Evolutionary conservation across 2,113 vertebrate genomes (phyloP), one percentile per base, ranked within the genome.

Genomic region (Onychorhynchus coronatus): DNA sequence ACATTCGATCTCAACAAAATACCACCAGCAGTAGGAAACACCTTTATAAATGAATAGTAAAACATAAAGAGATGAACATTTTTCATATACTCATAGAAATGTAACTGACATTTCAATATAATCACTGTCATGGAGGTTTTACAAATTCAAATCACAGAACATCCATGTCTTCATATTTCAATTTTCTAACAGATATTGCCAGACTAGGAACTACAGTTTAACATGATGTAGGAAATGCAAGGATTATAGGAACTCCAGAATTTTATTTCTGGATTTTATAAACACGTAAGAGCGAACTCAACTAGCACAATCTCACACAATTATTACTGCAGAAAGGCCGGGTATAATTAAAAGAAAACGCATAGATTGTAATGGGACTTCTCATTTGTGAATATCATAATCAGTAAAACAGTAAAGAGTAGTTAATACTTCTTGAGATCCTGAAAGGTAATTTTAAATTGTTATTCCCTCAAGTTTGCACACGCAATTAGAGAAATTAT

Each of bases 291-390:
- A 85, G 42, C 39, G 66, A 94, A 95, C 73, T 95, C 89, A 94
- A 74, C 24, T 59, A 95, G 70, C 42, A 94, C 49, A 87, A 44
- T 78, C 63, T 82, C 96, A 67, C 76, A 88, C 46, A 55, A 41
- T 41, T 96, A 82, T 94, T 96, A 89, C 17, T 94, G 79, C 39
- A 93, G 62, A 96, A 96, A 96, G 71, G 75, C 63, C 75, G 96
- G 39, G 59, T 75, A 55, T 49, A 93, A 94, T 89, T 93, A 91
- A 96, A 91, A 91, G 27, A 58, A 95, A 95, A 94, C 18, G 74
- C 2, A 44, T 22, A 92, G 44, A 71, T 74, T 93, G 61, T 41
- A 88, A 83, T 46, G 19, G 55, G 35, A 93, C 41, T 73, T 87
- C 62, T 91, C 46, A 85, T 72, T 83, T 93, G 30, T 77, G 84